phyloP scores from a whole-genome alignment of 2,113 vertebrate species.

The Cathartes aura region DNA sequence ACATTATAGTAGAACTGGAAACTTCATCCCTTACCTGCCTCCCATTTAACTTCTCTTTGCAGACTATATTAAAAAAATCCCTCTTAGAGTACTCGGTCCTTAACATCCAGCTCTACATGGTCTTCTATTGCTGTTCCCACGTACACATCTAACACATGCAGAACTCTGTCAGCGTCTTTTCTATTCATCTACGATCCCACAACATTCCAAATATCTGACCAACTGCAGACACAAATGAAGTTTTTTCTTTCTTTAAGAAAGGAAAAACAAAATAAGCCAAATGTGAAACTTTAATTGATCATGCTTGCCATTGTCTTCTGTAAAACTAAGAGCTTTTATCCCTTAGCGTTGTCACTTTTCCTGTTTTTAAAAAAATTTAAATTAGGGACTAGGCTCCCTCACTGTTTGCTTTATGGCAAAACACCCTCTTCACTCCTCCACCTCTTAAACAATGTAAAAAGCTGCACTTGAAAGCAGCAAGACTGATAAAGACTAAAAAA shows the following conservation, averaged over 20 bases:
- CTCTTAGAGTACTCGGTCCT: not conserved
- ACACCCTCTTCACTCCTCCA: not conserved
- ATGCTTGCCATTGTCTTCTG: fast-evolving
- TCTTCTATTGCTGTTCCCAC: not conserved
- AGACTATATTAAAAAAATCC: not conserved
- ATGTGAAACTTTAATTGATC: not conserved
- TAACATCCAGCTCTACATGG: not conserved
- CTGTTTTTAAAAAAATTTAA: not conserved
- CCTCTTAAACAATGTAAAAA: not conserved
- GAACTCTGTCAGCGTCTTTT: not conserved
- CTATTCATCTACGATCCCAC: not conserved
- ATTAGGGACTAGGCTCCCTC: not conserved
- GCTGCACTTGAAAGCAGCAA: not conserved
- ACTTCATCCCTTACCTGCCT: not conserved
- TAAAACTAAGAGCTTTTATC: not conserved
- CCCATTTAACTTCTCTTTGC: not conserved
- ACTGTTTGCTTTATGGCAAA: not conserved
- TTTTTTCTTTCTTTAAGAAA: not conserved
- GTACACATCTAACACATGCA: fast-evolving
- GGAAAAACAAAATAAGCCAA: not conserved
- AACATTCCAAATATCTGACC: not conserved
- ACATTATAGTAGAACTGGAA: not conserved
- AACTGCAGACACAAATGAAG: not conserved
- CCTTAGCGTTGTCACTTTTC: not conserved
- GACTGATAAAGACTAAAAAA: not conserved